Percentiles rank a stretch among this genome's conserved stretches.
phyloP scores from a whole-genome alignment of 2,113 vertebrate genomes.

The Syngnathus typhle region DNA sequence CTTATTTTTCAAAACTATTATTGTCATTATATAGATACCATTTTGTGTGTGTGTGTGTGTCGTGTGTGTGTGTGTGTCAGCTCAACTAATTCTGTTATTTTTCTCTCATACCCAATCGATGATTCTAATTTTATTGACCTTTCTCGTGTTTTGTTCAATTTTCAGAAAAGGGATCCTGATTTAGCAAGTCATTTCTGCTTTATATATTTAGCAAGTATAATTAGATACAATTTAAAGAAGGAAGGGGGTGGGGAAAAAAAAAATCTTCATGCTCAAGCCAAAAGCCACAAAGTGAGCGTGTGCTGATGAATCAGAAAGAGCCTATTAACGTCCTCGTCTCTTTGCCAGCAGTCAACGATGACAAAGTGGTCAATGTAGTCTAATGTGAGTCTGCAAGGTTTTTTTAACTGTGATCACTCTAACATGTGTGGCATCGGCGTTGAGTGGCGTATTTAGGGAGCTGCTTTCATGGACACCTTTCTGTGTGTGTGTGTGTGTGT shows the following conservation, averaged over 20 bases:
- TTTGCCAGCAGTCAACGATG: slow-evolving; percentile 16
- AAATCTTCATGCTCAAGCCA: not conserved
- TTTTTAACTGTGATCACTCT: slow-evolving; percentile 35
- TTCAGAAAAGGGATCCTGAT: not conserved
- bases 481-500: slow-evolving; percentile 25
- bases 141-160: not conserved
- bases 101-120: too few species aligned
- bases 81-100: too few species aligned
- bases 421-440: slow-evolving; percentile 47
- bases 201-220: slow-evolving; percentile 18
- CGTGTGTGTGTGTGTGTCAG: not conserved
- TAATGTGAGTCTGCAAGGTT: slow-evolving; percentile 18
- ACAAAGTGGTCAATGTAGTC: slow-evolving; percentile 21
- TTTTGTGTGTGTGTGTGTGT: not conserved
- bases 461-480: slow-evolving; percentile 32
- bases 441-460: slow-evolving; percentile 47
- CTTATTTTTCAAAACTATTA: not conserved
- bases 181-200: not conserved
- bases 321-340: not conserved
- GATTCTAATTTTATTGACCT: not conserved
- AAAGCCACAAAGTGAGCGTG: not conserved
- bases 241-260: not conserved
- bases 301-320: not conserved
- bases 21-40: not conserved
- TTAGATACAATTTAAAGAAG: not conserved